A percentile compares a stretch with the other conserved stretches of the same genome.
These are phyloP conservation scores for Aproaerema taeniolella DNA, from an alignment of 2,888 invertebrate genomes.

Conservation along the genomic window DNA sequence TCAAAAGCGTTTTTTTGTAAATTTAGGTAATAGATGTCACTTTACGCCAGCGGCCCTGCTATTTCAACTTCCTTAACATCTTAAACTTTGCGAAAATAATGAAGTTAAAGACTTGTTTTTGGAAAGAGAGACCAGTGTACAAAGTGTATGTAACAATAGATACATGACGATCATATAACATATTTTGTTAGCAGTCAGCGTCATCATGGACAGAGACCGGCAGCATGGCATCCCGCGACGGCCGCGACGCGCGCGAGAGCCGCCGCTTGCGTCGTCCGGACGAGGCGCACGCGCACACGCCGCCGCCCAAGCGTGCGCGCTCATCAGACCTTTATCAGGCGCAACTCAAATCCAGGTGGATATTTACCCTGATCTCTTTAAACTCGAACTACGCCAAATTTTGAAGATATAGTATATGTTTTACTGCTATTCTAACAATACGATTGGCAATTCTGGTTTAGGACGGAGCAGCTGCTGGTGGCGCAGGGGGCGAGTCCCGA, in stretches of 20 bases:
- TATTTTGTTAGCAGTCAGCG: slow-evolving; percentile 39
- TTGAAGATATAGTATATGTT: too few species aligned
- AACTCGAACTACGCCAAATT: not conserved
- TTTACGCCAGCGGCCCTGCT: too few species aligned
- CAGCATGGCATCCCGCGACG: slow-evolving; percentile 60
- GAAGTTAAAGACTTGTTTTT: too few species aligned
- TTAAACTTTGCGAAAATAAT: too few species aligned
- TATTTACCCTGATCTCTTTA: slow-evolving; percentile 28
- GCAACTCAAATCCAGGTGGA: slow-evolving; percentile 74
- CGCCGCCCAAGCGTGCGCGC: slow-evolving; percentile 83
- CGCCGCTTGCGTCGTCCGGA: slow-evolving; percentile 73
- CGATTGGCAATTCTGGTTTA: slow-evolving; percentile 60
- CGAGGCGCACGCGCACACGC: slow-evolving; percentile 68
- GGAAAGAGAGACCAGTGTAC: too few species aligned
- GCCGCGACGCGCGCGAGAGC: slow-evolving; percentile 55
- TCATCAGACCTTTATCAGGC: slow-evolving; percentile 83
- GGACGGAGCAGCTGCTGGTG: slow-evolving; percentile 67
- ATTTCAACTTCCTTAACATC: too few species aligned
- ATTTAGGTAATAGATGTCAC: too few species aligned
- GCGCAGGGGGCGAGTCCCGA: slow-evolving; percentile 76
- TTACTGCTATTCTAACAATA: too few species aligned
- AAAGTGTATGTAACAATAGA: too few species aligned
- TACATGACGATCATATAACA: too few species aligned
- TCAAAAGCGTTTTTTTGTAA: slow-evolving; percentile 1
- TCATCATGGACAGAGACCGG: slow-evolving; percentile 72